Evolutionary conservation across 1,140 invertebrate species (phyloP), one percentile per base, ranked within the genome.

Genomic region (Patella vulgata): DNA sequence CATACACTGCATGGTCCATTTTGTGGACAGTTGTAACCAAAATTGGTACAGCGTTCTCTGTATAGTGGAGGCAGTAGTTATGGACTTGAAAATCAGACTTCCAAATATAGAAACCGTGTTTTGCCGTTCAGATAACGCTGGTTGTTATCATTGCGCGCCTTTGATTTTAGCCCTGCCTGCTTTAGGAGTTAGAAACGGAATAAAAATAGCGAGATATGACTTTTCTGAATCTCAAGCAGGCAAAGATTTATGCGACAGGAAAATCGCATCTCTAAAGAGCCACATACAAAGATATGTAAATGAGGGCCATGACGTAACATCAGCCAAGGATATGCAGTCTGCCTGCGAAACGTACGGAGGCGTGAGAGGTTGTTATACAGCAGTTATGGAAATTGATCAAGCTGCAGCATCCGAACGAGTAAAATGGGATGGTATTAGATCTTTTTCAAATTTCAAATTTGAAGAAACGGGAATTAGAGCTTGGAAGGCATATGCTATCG

Each of bases 181-280:
- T n/a, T n/a, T n/a, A n/a, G n/a, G n/a, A n/a, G n/a, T n/a, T n/a
- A n/a, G n/a, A n/a, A n/a, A n/a, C n/a, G n/a, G n/a, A n/a, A n/a
- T n/a, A n/a, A n/a, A n/a, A n/a, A n/a, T n/a, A n/a, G n/a, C n/a
- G n/a, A n/a, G n/a, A n/a, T n/a, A n/a, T n/a, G n/a, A n/a, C n/a
- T n/a, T n/a, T n/a, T n/a, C n/a, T n/a, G n/a, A n/a, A n/a, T n/a
- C n/a, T n/a, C 61, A 63, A 42, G 25, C 33, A 11, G 61, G 61
- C 3, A 63, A 63, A 43, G 54, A 58, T 48, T 12, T 63, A 1
- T 63, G 60, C 42, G 60, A 57, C n/a, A 40, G 44, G n/a, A 63
- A 56, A 43, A 63, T 51, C 8, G 43, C 40, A 6, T 47, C 33
- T 11, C 43, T 39, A n/a, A 39, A 43, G 23, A 14, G 54, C 5